phyloP scores from a whole-genome alignment of 2,888 invertebrate species.

The Enchytraeus crypticus region DNA sequence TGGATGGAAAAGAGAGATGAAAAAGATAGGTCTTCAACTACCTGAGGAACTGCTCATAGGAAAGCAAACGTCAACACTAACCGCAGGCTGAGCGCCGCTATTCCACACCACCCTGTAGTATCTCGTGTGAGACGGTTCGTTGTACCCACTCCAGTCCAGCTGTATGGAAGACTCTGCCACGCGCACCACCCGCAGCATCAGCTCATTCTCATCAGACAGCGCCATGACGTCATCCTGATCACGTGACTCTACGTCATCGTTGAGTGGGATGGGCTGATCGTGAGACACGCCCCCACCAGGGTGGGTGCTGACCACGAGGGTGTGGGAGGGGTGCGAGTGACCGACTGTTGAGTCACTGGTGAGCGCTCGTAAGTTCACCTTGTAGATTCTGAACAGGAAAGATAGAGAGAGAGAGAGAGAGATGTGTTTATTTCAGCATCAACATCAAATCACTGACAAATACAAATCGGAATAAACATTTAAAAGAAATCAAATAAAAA shows the following conservation, averaged over 20 bases:
- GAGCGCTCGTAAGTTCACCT: slow-evolving; percentile 41
- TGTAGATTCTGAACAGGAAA: slow-evolving; percentile 37
- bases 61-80: slow-evolving; percentile 26
- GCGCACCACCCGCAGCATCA: slow-evolving; percentile 40
- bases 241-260: too few relatives aligned
- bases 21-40: too few relatives aligned
- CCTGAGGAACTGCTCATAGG: too few relatives aligned
- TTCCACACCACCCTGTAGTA: slow-evolving; percentile 46
- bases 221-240: slow-evolving; percentile 10
- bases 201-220: slow-evolving; percentile 32
- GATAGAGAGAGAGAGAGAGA: too few relatives aligned
- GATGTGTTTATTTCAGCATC: too few relatives aligned
- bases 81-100: slow-evolving; percentile 46
- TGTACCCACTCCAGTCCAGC: slow-evolving; percentile 43
- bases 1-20: too few relatives aligned
- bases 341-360: slow-evolving; percentile 36
- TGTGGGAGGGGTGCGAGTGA: slow-evolving; percentile 42
- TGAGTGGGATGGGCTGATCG: neutral
- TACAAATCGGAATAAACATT: too few relatives aligned
- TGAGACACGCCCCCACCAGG: neutral
- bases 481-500: too few relatives aligned
- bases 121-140: slow-evolving; percentile 29
- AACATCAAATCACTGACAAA: too few relatives aligned
- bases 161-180: slow-evolving; percentile 43
- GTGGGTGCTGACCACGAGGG: slow-evolving; percentile 36